These are phyloP conservation scores for Psettodes erumei DNA, from an alignment of 2,113 vertebrate genomes.

Conservation along the genomic window DNA sequence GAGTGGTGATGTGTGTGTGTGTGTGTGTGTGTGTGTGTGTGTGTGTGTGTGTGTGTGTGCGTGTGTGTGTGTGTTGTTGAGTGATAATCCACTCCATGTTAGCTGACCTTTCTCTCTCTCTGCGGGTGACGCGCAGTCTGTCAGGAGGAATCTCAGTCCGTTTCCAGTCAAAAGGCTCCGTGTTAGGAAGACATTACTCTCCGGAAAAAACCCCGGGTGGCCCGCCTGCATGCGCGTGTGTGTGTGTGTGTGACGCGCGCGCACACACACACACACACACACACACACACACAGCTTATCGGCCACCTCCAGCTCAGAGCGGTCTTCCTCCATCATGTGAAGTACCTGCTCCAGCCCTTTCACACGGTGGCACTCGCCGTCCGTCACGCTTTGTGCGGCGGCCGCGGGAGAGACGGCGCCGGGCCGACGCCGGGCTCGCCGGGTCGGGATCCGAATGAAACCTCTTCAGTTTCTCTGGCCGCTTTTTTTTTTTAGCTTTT, in stretches of 20 bases:
- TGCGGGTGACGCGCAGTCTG: constrained; percentile 37
- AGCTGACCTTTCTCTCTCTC: constrained; percentile 59
- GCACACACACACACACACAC: background rate
- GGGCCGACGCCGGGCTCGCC: too few species aligned
- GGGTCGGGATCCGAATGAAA: background rate
- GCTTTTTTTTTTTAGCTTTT: too few species aligned
- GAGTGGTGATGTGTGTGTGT: too few species aligned
- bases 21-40: too few species aligned
- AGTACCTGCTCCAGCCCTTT: constrained; percentile 46
- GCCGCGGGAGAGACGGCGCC: too few species aligned
- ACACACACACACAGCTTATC: too few species aligned
- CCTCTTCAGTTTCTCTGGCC: background rate
- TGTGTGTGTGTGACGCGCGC: constrained; percentile 24
- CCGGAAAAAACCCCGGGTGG: too few species aligned
- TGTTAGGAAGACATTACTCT: constrained; percentile 23
- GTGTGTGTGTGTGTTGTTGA: too few species aligned
- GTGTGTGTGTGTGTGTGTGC: too few species aligned
- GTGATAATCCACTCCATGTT: constrained; percentile 21
- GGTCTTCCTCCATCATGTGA: constrained; percentile 60
- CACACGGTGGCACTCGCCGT: constrained; percentile 37
- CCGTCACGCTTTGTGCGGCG: constrained; percentile 32
- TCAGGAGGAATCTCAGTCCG: constrained; percentile 34
- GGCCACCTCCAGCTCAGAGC: constrained; percentile 33
- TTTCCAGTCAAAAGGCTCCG: background rate
- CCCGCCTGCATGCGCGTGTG: too few species aligned